Base-by-base conservation (phyloP, 2,888 invertebrate species). In the Syritta pipiens region DNA sequence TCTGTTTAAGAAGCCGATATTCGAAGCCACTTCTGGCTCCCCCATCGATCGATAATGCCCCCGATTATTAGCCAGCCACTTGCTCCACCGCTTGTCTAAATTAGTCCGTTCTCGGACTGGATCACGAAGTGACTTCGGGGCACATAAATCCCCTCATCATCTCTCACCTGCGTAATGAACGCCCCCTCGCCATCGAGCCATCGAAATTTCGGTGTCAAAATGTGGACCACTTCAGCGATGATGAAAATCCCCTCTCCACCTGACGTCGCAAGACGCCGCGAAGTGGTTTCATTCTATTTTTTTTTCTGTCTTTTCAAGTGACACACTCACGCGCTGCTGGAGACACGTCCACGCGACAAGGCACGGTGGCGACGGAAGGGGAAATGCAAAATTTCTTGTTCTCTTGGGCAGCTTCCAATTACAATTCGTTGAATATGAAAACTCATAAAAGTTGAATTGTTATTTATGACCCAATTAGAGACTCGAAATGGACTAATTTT, bases 401-500 rank as follows among this genome's bases (percentile, higher is more conserved):
- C 42, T 32, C 12, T 48, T 57, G 37, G 46, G 37, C 26, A 32
- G 28, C 44, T 49, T 49, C 37, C 40, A 68, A 68, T 49, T 46
- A 32, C 40, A 49, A 59, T 49, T 59, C 32, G 65, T 40, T 40
- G 40, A 19, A 40, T 28, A 42, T 19, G 30, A 46, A 7, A 69
- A 51, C 44, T 48, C 30, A 17, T 42, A 42, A 32, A 59, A n/a
- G 59, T 37, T 68, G 22, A 68, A 68, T 60, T 68, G 59, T 49
- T 32, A 68, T 68, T 68, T 68, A 68, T 68, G 30, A 30, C 30
- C 12, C 28, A 26, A 48, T 17, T 48, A 4, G 14, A 9, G 5
- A 4, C 17, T 4, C 46, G 4, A 48, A 46, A 48, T 48, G 46
- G 22, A 26, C 26, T 26, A 14, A 48, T 1, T 42, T 19, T 44